A percentile compares a stretch with the other conserved stretches of the same genome.
Conservation (phyloP, 2,888 invertebrate genomes). For the Ormia ochracea region DNA sequence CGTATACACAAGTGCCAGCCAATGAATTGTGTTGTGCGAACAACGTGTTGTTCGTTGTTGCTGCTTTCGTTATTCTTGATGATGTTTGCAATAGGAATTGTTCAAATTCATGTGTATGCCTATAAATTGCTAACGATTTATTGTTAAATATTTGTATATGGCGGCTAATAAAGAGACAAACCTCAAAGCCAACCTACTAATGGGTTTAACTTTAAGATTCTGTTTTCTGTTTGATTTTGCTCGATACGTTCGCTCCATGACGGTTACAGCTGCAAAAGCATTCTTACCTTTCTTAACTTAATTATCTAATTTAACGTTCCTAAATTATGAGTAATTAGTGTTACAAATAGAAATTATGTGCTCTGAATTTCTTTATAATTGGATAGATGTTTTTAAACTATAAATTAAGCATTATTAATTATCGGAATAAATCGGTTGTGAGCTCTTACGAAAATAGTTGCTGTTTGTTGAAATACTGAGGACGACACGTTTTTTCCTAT, state of each 20-base stretch:
- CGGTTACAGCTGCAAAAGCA: conserved; percentile 1
- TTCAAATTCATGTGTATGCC: conserved; percentile 43
- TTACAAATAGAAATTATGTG: conserved; percentile 3
- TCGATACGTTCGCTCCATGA: not conserved
- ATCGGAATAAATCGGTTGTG: too few species aligned
- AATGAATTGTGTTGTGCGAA: conserved; percentile 23
- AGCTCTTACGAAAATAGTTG: too few species aligned
- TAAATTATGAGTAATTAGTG: conserved; percentile 18
- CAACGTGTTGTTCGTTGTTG: not conserved
- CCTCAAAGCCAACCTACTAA: conserved; percentile 39
- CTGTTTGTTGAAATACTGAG: too few species aligned
- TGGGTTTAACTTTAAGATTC: conserved; percentile 12
- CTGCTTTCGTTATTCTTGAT: not conserved
- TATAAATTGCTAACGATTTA: conserved; percentile 58
- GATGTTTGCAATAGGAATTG: conserved; percentile 42
- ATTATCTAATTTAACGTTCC: conserved; percentile 39
- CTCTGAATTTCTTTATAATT: too few species aligned
- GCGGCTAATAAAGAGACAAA: conserved; percentile 55
- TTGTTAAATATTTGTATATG: conserved; percentile 57
- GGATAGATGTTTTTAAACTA: too few species aligned
- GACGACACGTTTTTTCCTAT: too few species aligned
- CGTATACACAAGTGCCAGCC: not conserved
- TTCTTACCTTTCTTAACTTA: conserved; percentile 30
- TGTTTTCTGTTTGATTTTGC: not conserved
- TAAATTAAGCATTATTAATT: too few species aligned